phyloP scores from a whole-genome alignment of 2,888 invertebrate species.

The Gymnosoma rotundatum region DNA sequence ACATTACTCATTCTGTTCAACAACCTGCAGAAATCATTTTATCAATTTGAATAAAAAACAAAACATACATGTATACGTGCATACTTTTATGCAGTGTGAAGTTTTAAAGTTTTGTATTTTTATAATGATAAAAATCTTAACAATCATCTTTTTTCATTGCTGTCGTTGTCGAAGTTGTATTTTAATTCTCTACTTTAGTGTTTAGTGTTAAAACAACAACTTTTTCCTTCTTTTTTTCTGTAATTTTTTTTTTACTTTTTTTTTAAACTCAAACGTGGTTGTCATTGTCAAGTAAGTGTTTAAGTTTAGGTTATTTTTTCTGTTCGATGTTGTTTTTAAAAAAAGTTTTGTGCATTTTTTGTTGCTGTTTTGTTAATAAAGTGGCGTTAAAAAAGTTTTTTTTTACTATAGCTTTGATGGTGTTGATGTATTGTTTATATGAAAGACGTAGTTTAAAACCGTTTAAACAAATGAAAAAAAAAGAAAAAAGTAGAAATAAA shows the following conservation, averaged over 20 bases:
- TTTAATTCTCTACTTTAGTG: slow-evolving; percentile 57
- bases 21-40: slow-evolving; percentile 64
- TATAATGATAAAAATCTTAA: slow-evolving; percentile 70
- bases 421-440: slow-evolving; percentile 61
- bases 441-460: slow-evolving; percentile 68
- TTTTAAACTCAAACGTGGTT: slow-evolving; percentile 67
- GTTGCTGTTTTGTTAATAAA: slow-evolving; percentile 63
- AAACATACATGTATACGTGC: too few relatives aligned
- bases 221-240: slow-evolving; percentile 46
- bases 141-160: slow-evolving; percentile 66
- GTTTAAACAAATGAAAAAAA: slow-evolving; percentile 71
- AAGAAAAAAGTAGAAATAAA: slow-evolving; percentile 71
- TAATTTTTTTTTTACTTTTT: slow-evolving; percentile 55
- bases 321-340: slow-evolving; percentile 39
- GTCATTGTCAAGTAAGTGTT: slow-evolving; percentile 71
- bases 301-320: slow-evolving; percentile 57
- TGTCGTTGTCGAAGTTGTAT: slow-evolving; percentile 56
- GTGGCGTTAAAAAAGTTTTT: slow-evolving; percentile 70
- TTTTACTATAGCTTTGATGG: slow-evolving; percentile 57
- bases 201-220: slow-evolving; percentile 57
- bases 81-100: slow-evolving; percentile 69
- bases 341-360: slow-evolving; percentile 62
- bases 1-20: slow-evolving; percentile 54
- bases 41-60: slow-evolving; percentile 48
- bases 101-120: slow-evolving; percentile 73